Conservation (phyloP, 2,797 vertebrate genomes). For the Neopelma chrysocephalum region DNA sequence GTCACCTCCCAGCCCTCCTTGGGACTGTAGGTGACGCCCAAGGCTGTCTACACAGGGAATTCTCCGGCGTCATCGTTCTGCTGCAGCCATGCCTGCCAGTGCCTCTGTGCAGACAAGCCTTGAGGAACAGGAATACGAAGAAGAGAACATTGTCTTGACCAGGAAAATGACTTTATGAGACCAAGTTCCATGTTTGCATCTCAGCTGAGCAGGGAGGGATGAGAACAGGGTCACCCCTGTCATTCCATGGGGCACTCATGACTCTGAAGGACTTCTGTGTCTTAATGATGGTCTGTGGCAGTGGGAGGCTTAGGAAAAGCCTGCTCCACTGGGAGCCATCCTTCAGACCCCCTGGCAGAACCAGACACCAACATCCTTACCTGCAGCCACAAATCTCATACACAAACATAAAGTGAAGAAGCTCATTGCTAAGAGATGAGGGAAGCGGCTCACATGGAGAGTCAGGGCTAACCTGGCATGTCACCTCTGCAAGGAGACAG, state of each 20-base stretch:
- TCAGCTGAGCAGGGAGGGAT: background rate
- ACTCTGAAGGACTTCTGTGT: background rate
- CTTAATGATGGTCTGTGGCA: rapidly evolving
- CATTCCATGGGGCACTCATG: rapidly evolving
- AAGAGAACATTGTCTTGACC: background rate
- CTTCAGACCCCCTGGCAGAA: background rate
- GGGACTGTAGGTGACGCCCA: background rate
- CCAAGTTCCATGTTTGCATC: background rate
- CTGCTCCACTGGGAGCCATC: background rate
- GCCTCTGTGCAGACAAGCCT: background rate
- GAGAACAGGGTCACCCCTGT: background rate
- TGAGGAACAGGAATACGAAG: background rate
- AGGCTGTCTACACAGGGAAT: background rate
- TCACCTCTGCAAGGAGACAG: rapidly evolving
- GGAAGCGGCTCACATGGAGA: rapidly evolving
- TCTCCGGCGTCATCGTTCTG: rapidly evolving
- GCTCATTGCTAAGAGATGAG: background rate
- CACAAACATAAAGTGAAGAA: background rate
- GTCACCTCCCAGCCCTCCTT: background rate
- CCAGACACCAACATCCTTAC: background rate
- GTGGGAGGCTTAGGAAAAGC: background rate
- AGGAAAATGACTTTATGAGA: background rate
- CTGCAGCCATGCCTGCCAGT: background rate
- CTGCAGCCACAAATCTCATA: background rate
- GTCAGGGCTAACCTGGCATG: background rate